Evolutionary conservation across 2,888 invertebrate genomes (phyloP).

Genomic region (Bugula neritina): DNA sequence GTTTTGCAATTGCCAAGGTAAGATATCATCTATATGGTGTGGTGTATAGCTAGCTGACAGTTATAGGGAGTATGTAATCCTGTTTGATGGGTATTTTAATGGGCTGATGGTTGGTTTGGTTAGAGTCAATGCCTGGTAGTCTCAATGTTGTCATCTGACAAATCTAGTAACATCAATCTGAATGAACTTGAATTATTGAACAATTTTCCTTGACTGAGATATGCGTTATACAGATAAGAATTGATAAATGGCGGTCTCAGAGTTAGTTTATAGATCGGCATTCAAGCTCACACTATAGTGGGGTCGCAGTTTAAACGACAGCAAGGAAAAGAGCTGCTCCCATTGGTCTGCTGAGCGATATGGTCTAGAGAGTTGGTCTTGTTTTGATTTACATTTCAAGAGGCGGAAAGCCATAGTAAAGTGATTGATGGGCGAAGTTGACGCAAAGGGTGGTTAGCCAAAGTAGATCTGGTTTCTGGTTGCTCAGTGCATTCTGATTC

Average conservation of each 20-base stretch:
- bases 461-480: neutral
- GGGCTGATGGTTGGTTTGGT: neutral
- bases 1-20: neutral
- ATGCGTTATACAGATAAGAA: neutral
- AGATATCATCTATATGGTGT: neutral
- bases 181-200: neutral
- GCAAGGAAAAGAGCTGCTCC: too few species aligned
- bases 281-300: neutral
- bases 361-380: neutral
- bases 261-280: neutral
- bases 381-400: slow-evolving; percentile 22
- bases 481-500: neutral
- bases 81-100: neutral
- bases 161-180: neutral
- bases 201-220: neutral
- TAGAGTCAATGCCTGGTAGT: neutral
- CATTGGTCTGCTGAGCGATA: neutral
- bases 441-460: neutral
- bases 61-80: neutral
- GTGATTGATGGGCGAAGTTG: neutral
- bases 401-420: slow-evolving; percentile 7
- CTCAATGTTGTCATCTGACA: neutral
- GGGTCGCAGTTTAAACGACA: too few species aligned
- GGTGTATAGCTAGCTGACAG: neutral
- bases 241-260: neutral